These are phyloP conservation scores for Bombus superbus DNA, from an alignment of 1,140 invertebrate genomes.

Conservation along the genomic window DNA sequence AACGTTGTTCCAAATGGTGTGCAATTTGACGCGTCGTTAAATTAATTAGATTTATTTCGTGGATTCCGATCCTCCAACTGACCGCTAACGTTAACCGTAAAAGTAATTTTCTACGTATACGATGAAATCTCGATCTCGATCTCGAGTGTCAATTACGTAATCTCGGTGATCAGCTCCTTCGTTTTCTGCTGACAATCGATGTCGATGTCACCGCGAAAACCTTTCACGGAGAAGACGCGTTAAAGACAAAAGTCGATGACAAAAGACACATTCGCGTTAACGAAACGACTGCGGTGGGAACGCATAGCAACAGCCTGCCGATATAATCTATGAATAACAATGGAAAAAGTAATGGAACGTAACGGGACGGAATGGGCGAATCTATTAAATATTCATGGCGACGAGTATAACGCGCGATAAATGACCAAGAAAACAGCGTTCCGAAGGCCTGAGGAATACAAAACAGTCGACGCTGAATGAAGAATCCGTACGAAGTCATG, in stretches of 20 bases:
- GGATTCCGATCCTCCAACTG: no score
- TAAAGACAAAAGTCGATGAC: neutral
- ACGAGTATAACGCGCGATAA: slow-evolving; percentile 47
- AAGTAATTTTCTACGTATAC: no score
- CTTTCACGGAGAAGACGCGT: neutral
- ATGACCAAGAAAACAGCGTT: slow-evolving; percentile 52
- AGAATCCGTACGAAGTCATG: slow-evolving; percentile 51
- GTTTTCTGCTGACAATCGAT: no score
- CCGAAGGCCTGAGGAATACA: slow-evolving; percentile 30
- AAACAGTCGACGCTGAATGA: slow-evolving; percentile 43
- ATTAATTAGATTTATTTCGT: no score
- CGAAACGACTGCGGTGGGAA: neutral
- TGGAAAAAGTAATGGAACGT: slow-evolving; percentile 41
- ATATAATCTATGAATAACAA: slow-evolving; percentile 18
- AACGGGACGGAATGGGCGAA: neutral
- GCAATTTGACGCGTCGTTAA: no score
- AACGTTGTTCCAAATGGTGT: no score
- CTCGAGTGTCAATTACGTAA: no score
- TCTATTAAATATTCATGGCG: slow-evolving; percentile 51
- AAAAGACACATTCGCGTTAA: neutral
- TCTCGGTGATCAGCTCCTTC: no score
- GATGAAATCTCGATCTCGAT: no score
- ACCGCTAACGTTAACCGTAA: no score
- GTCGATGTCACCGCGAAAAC: no score
- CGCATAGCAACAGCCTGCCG: neutral